These are phyloP conservation scores for Onychorhynchus coronatus DNA, from an alignment of 2,113 vertebrate genomes.

Conservation along the genomic window DNA sequence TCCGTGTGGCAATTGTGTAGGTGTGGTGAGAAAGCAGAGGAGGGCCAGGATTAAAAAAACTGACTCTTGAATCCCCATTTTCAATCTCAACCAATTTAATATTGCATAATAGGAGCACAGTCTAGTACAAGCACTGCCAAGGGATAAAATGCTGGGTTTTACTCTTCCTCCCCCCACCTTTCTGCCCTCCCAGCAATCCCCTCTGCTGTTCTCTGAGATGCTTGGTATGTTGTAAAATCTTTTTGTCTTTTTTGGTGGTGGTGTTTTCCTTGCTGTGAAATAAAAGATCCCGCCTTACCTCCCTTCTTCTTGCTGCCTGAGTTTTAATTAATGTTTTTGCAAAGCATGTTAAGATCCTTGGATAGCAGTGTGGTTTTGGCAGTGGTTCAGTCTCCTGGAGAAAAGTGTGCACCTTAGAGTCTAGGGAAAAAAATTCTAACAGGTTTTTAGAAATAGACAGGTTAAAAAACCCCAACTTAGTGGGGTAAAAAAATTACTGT, in stretches of 20 bases:
- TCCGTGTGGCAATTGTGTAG: not conserved
- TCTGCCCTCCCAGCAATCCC: not conserved
- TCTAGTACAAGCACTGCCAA: not conserved
- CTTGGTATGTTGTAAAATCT: not conserved
- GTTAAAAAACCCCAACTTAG: not conserved
- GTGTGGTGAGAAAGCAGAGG: not conserved
- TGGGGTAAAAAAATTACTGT: not conserved
- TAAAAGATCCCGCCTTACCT: not conserved
- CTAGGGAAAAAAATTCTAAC: not conserved
- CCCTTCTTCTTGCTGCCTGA: not conserved
- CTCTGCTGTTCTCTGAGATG: not conserved
- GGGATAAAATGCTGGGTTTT: not conserved
- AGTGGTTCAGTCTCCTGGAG: conserved; percentile 19
- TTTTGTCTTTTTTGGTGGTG: not conserved
- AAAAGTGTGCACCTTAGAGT: not conserved
- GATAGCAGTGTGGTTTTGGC: conserved; percentile 7
- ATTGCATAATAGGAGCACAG: not conserved
- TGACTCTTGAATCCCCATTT: not conserved
- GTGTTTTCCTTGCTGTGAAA: not conserved
- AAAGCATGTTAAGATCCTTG: not conserved
- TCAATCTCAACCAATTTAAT: not conserved
- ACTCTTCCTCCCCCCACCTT: not conserved
- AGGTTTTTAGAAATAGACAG: not conserved
- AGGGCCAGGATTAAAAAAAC: not conserved
- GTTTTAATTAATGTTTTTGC: conserved; percentile 46